phyloP scores from a whole-genome alignment of 2,797 vertebrate species.

The Sarcophilus harrisii region DNA sequence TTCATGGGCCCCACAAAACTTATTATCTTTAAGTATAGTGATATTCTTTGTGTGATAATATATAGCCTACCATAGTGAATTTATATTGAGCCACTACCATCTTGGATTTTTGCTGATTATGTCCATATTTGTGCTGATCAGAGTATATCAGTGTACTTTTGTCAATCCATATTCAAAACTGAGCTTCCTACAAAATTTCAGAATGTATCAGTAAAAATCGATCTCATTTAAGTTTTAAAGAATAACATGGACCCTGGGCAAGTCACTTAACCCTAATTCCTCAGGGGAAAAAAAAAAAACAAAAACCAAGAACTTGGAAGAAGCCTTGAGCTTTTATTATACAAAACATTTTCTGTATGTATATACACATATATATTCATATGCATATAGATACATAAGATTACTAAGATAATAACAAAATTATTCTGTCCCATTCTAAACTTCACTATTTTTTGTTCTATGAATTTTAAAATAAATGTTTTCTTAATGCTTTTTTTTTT shows the following conservation, averaged over 20 bases:
- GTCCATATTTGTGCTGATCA: background rate
- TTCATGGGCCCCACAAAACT: background rate
- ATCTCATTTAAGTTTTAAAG: too few species aligned
- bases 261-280: background rate
- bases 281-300: too few species aligned
- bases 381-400: background rate
- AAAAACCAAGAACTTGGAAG: background rate
- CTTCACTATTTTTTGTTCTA: background rate
- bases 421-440: background rate
- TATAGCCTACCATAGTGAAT: background rate
- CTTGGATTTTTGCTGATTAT: background rate
- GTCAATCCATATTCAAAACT: background rate
- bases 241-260: background rate
- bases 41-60: background rate
- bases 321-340: background rate
- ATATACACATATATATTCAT: background rate
- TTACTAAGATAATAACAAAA: background rate
- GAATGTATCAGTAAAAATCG: background rate
- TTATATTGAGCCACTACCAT: background rate
- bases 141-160: background rate
- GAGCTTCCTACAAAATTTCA: background rate
- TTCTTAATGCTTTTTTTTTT: background rate
- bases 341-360: background rate
- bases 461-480: background rate
- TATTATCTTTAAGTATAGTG: background rate